Base-by-base conservation (phyloP, 2,888 invertebrate species). In the Alitta virens region DNA sequence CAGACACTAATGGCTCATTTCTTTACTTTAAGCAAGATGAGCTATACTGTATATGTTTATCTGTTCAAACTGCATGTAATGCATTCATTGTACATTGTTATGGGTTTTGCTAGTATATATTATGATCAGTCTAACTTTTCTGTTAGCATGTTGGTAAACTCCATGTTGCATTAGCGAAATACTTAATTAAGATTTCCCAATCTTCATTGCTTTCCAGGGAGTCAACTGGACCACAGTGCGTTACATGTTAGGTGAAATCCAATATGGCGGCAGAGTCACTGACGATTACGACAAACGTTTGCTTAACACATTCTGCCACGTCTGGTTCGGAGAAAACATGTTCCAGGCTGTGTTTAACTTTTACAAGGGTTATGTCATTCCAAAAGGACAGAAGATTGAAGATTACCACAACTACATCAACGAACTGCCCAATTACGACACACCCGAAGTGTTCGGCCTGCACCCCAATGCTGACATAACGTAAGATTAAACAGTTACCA, bases 191-290 rank as follows among this genome's bases (percentile, higher is more conserved):
- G n/a, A n/a, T n/a, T n/a, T n/a, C n/a, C n/a, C n/a, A n/a, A n/a
- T n/a, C n/a, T n/a, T n/a, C n/a, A 12, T 33, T 33, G 12, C 33
- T 33, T 33, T 63, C 18, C 64, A 82, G 80, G 81, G 81, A 27
- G 80, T 83, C 16, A 76, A 70, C 59, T 83, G 83, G 83, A 76
- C 73, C 2, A 75, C 75, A 61, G 78, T 82, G 2, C 74, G 81
- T n/a, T 83, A 83, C 74, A 83, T 83, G 82, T 75, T 83, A 60
- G 82, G 82, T n/a, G 83, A 83, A 67, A 81, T 83, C 67, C 82
- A 83, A 65, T 83, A 83, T 70, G 83, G 83, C 23, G 82, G 83
- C 46, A 76, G 82, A 62, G 82, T 83, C 23, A 83, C 83, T 2
- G 83, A 83, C 54, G 82, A 83, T 71, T 81, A 73, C 63, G 83